Percentiles rank a stretch among this genome's conserved stretches.
phyloP scores from a whole-genome alignment of 2,888 invertebrate genomes.

The Cylindroiulus punctatus region DNA sequence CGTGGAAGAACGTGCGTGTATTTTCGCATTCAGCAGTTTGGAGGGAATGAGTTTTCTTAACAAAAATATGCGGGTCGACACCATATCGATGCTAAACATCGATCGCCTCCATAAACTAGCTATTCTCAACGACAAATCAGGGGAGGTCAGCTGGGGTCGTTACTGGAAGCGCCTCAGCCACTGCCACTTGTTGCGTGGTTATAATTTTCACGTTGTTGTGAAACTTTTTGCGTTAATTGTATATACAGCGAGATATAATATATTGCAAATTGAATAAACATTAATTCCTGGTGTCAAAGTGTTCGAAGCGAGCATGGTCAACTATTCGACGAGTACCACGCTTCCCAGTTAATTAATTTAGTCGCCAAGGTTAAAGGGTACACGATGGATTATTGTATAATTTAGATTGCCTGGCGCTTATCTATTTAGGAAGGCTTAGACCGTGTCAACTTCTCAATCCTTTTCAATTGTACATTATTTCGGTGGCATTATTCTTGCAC shows the following conservation, averaged over 20 bases:
- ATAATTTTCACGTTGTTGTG: too few relatives aligned
- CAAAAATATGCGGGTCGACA: too few relatives aligned
- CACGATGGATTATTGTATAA: conserved; percentile 23
- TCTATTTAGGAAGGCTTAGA: conserved; percentile 16
- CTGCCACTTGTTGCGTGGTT: too few relatives aligned
- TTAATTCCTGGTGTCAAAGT: not conserved
- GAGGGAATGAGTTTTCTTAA: too few relatives aligned
- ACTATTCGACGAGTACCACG: not conserved
- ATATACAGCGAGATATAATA: too few relatives aligned
- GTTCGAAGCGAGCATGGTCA: not conserved
- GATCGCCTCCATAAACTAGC: too few relatives aligned
- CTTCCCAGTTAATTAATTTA: conserved; percentile 11
- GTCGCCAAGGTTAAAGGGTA: not conserved
- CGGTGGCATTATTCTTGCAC: not conserved
- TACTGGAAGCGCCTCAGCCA: too few relatives aligned
- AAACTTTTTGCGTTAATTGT: not conserved
- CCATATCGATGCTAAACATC: too few relatives aligned
- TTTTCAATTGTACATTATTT: conserved; percentile 29
- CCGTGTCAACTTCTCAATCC: not conserved
- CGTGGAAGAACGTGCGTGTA: not conserved
- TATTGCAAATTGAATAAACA: not conserved
- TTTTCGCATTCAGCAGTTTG: too few relatives aligned
- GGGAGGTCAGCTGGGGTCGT: too few relatives aligned
- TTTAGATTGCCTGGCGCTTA: conserved; percentile 23
- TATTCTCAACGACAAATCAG: too few relatives aligned